These are phyloP conservation scores for Garrulus glandarius DNA, from an alignment of 2,797 vertebrate genomes.

Conservation along the genomic window DNA sequence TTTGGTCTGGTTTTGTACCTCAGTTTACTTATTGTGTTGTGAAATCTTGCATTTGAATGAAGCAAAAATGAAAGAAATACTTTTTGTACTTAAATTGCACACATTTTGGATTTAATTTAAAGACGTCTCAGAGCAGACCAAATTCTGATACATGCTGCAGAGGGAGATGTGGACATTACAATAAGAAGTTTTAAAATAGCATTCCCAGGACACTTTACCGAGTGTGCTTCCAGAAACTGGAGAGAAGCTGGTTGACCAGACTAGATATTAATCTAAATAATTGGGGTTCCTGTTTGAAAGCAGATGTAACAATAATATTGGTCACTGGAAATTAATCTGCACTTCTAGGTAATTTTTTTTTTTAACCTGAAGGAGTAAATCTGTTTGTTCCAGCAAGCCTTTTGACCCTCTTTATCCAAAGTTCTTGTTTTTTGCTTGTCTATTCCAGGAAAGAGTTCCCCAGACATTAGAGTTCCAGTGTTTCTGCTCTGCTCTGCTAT, in stretches of 20 bases:
- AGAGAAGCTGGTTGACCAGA: background rate
- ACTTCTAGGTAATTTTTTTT: background rate
- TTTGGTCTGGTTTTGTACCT: background rate
- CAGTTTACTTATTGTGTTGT: background rate
- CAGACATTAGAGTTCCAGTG: background rate
- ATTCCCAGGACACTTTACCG: background rate
- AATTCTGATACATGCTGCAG: background rate
- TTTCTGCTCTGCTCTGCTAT: background rate
- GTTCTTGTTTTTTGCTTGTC: background rate
- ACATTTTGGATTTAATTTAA: background rate
- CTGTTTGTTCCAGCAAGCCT: background rate
- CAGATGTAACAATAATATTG: background rate
- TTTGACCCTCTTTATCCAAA: background rate
- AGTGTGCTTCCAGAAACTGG: background rate
- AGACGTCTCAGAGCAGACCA: background rate
- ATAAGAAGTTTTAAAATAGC: background rate
- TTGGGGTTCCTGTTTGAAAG: background rate
- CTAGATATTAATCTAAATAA: background rate
- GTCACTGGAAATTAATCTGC: background rate
- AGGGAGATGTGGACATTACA: background rate
- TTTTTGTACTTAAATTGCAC: background rate
- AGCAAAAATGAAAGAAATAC: background rate
- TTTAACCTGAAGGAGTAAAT: background rate
- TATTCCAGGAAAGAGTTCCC: background rate
- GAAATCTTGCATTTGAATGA: background rate